Evolutionary conservation across 2,888 invertebrate genomes (phyloP), one percentile per base, ranked within the genome.

Genomic region (Polydesmus complanatus): DNA sequence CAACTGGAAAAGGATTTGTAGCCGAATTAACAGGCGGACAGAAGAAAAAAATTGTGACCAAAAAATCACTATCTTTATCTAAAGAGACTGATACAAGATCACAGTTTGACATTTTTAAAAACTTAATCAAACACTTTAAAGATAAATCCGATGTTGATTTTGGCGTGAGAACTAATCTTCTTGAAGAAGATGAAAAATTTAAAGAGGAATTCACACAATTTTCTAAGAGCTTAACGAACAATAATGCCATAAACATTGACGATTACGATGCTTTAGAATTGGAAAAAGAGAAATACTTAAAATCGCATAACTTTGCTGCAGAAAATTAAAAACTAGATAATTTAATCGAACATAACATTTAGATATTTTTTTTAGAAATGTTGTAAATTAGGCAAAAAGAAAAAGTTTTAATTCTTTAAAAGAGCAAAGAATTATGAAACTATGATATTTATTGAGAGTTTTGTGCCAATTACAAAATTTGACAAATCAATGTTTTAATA

Each of bases 1-100:
- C 47, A 27, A 61, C 56, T 25, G 61, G 57, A 19, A 61, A 61
- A 22, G 61, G 56, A 22, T 56, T 57, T 22, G 57, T 61, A 18
- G 50, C 51, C 19, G 57, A 61, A 48, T 26, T 61, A 27, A 56
- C 27, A 2, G 49, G 49, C 3, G 49, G 49, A 5, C 37, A 37
- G 37, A 37, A 37, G 14, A 37, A 37, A 37, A n/a, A n/a, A n/a
- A 8, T 14, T 5, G 37, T 37, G 14, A 37, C 37, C 14, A 37
- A 37, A 37, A 37, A 37, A 37, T 37, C 37, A 14, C 14, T 37
- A 14, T 37, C 37, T 37, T 37, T 14, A 5, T 37, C 37, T 37
- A 37, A 37, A 37, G 37, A 8, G 5, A 37, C 37, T 37, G 37
- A 37, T 37, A 14, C 37, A 8, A 14, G 14, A 37, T 37, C 37